phyloP scores from a whole-genome alignment of 2,888 invertebrate species.

The Periphyllus acericola region DNA sequence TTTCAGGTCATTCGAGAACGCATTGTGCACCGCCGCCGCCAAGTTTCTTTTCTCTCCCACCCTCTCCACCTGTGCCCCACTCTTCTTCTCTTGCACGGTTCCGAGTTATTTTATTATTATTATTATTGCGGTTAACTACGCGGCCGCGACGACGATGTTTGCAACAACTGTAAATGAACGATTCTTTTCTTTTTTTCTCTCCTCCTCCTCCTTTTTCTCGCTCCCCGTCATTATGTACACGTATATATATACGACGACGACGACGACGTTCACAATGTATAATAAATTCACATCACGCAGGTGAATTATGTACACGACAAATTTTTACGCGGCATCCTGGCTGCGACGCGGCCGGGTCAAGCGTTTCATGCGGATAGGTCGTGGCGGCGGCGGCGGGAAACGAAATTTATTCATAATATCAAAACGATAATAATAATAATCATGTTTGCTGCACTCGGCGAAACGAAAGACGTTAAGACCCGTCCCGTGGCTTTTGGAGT shows the following conservation, averaged over 20 bases:
- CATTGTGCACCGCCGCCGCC: background rate
- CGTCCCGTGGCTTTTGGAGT: background rate
- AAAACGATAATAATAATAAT: background rate
- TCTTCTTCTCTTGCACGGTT: background rate
- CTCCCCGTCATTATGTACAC: background rate
- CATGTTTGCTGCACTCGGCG: background rate
- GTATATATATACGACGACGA: background rate
- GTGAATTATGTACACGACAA: background rate
- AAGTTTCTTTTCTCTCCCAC: slow-evolving; percentile 40
- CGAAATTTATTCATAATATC: background rate
- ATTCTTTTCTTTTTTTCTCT: background rate
- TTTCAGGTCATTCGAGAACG: slow-evolving; percentile 49
- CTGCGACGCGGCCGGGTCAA: background rate
- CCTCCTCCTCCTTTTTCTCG: background rate
- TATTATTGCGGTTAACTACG: slow-evolving; percentile 35
- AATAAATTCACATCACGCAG: background rate
- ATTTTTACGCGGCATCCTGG: background rate
- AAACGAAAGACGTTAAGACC: no score
- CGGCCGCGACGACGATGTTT: slow-evolving; percentile 19
- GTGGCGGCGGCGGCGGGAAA: background rate
- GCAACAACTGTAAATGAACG: slow-evolving; percentile 33
- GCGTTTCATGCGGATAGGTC: background rate
- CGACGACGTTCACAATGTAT: background rate
- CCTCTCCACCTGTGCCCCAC: background rate
- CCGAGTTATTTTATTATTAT: slow-evolving; percentile 24